Percentiles rank a stretch among this genome's conserved stretches.
Conservation (phyloP, 2,797 vertebrate genomes). For the Leptoclinus maculatus region DNA sequence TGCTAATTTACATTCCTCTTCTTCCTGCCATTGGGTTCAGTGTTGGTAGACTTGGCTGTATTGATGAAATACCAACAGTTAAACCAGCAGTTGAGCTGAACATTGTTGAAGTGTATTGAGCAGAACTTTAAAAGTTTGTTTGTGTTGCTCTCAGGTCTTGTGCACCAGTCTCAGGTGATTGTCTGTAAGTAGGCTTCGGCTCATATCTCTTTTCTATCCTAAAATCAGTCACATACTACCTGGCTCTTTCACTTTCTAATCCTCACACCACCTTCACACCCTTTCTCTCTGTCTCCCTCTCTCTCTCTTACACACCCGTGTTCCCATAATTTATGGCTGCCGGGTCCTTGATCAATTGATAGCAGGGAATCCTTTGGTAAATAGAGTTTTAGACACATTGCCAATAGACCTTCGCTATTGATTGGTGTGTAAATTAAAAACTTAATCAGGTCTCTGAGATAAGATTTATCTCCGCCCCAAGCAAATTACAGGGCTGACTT, state of each 20-base stretch:
- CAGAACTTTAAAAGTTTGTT: constrained; percentile 27
- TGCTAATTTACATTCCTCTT: constrained; percentile 50
- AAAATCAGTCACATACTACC: constrained; percentile 60
- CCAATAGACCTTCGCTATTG: constrained; percentile 99
- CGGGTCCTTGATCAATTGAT: constrained; percentile 99
- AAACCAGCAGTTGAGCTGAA: constrained; percentile 28
- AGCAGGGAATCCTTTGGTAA: constrained; percentile 98
- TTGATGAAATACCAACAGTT: constrained; percentile 44
- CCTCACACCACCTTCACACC: constrained; percentile 51
- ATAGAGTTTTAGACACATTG: constrained; percentile 99
- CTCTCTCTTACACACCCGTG: constrained; percentile 35
- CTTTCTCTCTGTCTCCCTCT: constrained; percentile 16
- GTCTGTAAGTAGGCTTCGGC: constrained; percentile 30
- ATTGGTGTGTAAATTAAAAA: constrained; percentile 99
- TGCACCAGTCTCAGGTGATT: constrained; percentile 43
- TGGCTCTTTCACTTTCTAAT: constrained; percentile 47
- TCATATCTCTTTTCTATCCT: constrained; percentile 64
- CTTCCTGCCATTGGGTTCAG: constrained; percentile 7
- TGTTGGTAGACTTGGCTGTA: constrained; percentile 1
- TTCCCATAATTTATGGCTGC: constrained; percentile 95
- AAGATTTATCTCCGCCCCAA: constrained; percentile 88
- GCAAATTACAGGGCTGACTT: constrained; percentile 85
- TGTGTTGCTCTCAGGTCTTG: constrained; percentile 40
- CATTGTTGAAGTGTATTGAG: constrained; percentile 35
- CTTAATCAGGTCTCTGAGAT: constrained; percentile 97